Conservation (phyloP, 1,140 invertebrate species). For the Drosophila equinoxialis region DNA sequence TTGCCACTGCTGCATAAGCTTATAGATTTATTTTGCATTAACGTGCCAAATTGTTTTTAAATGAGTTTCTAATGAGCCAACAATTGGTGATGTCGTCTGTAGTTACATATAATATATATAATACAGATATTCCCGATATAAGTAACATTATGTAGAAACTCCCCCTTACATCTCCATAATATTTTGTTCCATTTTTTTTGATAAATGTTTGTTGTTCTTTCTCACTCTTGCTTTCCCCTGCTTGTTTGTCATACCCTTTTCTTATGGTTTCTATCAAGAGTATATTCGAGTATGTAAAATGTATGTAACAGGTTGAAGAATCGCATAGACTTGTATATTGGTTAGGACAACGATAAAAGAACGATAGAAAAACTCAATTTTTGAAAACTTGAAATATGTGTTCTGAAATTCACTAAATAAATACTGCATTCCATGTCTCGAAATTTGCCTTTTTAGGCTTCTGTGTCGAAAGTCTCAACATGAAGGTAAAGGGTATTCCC, state of each 20-base stretch:
- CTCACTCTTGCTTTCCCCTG: background rate
- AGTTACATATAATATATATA: slow-evolving; percentile 42
- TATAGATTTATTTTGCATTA: slow-evolving; percentile 82
- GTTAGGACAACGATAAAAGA: no score
- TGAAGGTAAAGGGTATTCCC: background rate
- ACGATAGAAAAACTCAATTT: no score
- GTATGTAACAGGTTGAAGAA: background rate
- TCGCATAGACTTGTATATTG: no score
- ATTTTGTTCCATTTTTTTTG: slow-evolving; percentile 37
- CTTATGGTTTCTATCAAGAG: background rate
- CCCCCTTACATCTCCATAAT: background rate
- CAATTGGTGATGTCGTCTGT: slow-evolving; percentile 65
- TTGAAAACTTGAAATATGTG: no score
- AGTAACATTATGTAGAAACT: slow-evolving; percentile 38
- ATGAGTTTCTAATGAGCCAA: slow-evolving; percentile 81
- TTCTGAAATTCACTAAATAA: no score
- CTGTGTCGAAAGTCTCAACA: no score
- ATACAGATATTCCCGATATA: slow-evolving; percentile 38
- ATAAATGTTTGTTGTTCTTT: slow-evolving; percentile 55
- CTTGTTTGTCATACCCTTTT: background rate
- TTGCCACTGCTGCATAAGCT: slow-evolving; percentile 63
- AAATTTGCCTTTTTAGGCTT: no score
- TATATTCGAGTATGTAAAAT: background rate
- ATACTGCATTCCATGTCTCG: no score
- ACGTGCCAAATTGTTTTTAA: slow-evolving; percentile 81